Conservation (phyloP, 2,113 vertebrate genomes). For the Calidris pygmaea region DNA sequence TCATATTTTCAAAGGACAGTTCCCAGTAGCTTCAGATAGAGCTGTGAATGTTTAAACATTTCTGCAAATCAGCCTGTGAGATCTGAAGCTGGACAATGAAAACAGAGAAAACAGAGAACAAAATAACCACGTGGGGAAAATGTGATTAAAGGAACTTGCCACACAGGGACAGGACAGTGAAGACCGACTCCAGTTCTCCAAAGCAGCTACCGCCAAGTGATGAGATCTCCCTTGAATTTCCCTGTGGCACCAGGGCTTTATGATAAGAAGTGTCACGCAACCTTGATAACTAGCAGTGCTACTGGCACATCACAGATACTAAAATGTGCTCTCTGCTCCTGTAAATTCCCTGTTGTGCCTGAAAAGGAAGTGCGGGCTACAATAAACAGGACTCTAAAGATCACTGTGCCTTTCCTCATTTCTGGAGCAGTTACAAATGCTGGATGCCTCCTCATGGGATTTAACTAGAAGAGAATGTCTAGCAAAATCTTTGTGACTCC, state of each 20-base stretch:
- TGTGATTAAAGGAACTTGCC: background rate
- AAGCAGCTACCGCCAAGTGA: background rate
- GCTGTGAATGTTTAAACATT: background rate
- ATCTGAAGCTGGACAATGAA: background rate
- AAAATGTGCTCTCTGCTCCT: background rate
- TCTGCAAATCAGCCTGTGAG: background rate
- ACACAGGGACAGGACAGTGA: background rate
- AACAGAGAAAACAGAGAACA: background rate
- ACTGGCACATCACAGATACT: background rate
- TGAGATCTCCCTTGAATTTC: background rate
- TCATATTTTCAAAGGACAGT: conserved; percentile 6
- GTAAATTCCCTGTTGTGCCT: background rate
- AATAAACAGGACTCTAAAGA: background rate
- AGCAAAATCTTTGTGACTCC: background rate
- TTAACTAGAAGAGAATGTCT: background rate
- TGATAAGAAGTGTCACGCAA: conserved; percentile 13
- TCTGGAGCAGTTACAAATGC: background rate
- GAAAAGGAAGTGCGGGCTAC: background rate
- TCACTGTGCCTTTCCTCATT: background rate
- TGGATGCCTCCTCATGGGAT: background rate
- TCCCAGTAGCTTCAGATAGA: conserved; percentile 16
- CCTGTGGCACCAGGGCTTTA: background rate
- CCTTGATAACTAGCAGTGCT: background rate
- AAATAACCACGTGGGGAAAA: background rate
- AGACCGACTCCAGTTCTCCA: background rate